phyloP scores from a whole-genome alignment of 1,140 invertebrate species.

The Hesperophylax magnus region DNA sequence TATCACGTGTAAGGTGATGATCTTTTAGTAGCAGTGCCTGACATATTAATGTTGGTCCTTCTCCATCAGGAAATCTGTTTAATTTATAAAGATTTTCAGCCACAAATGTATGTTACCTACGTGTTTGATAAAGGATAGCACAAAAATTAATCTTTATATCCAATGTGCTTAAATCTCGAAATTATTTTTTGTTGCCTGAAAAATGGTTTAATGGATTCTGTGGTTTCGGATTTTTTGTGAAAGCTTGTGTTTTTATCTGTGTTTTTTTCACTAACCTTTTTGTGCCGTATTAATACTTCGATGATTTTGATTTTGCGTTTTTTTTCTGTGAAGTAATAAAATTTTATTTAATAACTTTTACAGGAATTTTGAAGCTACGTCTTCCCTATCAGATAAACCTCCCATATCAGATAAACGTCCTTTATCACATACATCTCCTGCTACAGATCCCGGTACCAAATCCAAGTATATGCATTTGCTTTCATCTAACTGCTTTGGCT shows the following conservation, averaged over 20 bases:
- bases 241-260: too few species aligned
- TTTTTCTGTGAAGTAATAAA: neutral
- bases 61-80: too few species aligned
- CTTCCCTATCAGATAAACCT: neutral
- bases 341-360: conserved; percentile 1
- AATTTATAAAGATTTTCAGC: too few species aligned
- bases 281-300: neutral
- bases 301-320: neutral
- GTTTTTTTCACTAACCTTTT: too few species aligned
- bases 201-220: too few species aligned
- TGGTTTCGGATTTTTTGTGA: too few species aligned
- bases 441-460: conserved; percentile 27
- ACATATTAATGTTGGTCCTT: too few species aligned
- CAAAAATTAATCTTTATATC: too few species aligned
- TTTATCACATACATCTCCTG: neutral
- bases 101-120: too few species aligned
- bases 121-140: too few species aligned
- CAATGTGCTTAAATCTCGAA: too few species aligned
- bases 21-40: neutral
- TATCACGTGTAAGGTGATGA: neutral
- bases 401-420: neutral
- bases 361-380: conserved; percentile 2
- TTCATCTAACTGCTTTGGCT: conserved; percentile 70
- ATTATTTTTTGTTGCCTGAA: too few species aligned
- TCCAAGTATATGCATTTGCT: conserved; percentile 59